Base-by-base conservation (phyloP, 2,888 invertebrate species). In the Diogma glabrata region DNA sequence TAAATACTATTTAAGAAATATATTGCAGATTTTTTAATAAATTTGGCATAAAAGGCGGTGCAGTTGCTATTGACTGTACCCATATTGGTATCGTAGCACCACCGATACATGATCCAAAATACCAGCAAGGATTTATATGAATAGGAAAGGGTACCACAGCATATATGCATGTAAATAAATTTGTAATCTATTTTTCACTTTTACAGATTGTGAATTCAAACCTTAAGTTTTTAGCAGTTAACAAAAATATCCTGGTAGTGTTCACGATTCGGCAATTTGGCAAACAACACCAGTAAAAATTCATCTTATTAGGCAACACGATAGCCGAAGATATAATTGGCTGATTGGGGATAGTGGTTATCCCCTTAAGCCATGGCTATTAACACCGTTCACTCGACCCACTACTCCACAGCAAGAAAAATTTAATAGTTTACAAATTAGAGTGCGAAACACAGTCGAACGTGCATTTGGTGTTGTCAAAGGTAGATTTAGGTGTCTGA, bases 111-210 rank as follows among this genome's bases (percentile, higher is more conserved):
- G 47, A 54, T 47, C 33, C 23, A 12, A 23, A 17, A 8, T 19
- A 49, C 49, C 48, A 28, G 50, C 36, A 30, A 19, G 26, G 4
- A 22, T 51, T 7, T 56, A 55, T 38, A 51, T 54, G 47, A 55
- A 55, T 45, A 20, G 51, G 30, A 53, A 56, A 40, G 55, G 54
- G 17, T 53, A 43, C 45, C 50, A 51, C 45, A 54, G 52, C 33
- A 48, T 55, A 16, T 53, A 56, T 38, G 51, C 52, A 10, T 36
- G 33, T 19, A 17, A 47, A 48, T 12, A 26, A 3, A 16, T 12
- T 26, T 19, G 6, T 52, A 20, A 3, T 47, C 22, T 16, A 17
- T n/a, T 20, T 14, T 14, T 45, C 33, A 17, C 28, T 50, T 51
- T 33, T 33, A 33, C 33, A 33, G 10, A 50, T 14, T 40, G 48